Evolutionary conservation across 2,797 vertebrate species (phyloP), one percentile per base, ranked within the genome.

Genomic region (Gambusia yucatana): DNA sequence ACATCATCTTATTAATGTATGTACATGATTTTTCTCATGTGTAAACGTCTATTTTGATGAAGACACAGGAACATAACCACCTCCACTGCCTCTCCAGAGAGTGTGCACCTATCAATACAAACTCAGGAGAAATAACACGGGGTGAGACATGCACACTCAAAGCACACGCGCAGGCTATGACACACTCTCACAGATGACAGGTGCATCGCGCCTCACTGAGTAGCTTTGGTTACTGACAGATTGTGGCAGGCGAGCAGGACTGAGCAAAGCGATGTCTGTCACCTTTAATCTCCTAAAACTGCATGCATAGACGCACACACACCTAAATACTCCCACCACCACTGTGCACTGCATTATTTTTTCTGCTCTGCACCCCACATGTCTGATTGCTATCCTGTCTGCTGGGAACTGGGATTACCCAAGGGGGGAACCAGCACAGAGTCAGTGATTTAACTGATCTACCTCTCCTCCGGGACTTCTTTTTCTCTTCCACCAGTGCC

Each of bases 171-270:
- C 48, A 20, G 57, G 70, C 73, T 4, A 55, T 55, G 59, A 88
- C 83, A 77, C 78, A 82, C 83, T 82, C 82, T 82, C 82, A 65
- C 78, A 88, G 84, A 86, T 93, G 95, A 92, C 92, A 94, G 92
- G 78, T 94, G 91, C 77, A 82, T 82, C 77, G 86, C 50, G 90
- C 91, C 83, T 92, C 90, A 85, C 43, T 82, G 92, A 91, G 85
- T 92, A 87, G 88, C 89, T 91, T 88, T 94, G 84, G 84, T 93
- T 94, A 88, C 90, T 89, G 92, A 95, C 93, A 92, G 88, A 91
- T 82, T 93, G 88, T 94, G 94, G 94, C 95, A 96, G 91, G 92
- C 92, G 86, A 93, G 92, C 87, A 90, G 89, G 92, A 91, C 90
- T 86, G 80, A 91, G 89, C 90, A 92, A 94, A 94, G 89, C 84